Evolutionary conservation across 2,888 invertebrate species (phyloP), one percentile per base, ranked within the genome.

Genomic region (Chaetogeoica ovagalla): DNA sequence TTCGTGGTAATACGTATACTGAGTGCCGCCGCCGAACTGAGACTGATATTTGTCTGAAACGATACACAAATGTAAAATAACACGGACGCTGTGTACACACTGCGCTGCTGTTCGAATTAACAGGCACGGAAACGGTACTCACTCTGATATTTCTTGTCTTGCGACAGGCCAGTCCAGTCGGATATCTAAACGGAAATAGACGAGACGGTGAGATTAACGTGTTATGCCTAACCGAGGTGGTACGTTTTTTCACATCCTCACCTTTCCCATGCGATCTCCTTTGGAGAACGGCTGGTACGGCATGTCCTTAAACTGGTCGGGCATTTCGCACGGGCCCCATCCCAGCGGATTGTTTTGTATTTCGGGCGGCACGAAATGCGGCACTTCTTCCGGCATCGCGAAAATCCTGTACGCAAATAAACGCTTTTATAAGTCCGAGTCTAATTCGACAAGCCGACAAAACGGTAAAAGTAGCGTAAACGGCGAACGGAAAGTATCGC

Each of bases 201-300:
- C 21, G 13, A 21, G 13, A 17, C 30, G 30, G 30, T 30, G 69
- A 52, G 21, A 69, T n/a, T 62, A 70, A n/a, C n/a, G 13, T 30
- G 1, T 9, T 43, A 15, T 48, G 13, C 13, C 13, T n/a, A n/a
- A n/a, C 13, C 11, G 48, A 19, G 19, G 55, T 19, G 19, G 55
- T 19, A 55, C 19, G 15, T 1, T n/a, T 39, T 43, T 39, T 48
- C 48, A 9, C 39, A 52, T 81, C 75, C 75, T 83, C 84, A 98
- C 98, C 90, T 98, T 98, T 84, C 99, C 99, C 83, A 99, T 90
- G 84, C 98, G 92, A 87, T 99, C 98, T 82, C 96, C 96, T 88
- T 99, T 99, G 84, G 98, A 97, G 87, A 98, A 99, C 62, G 98
- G 98, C 88, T 99, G 98, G 88, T 98, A 99, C 15, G 98, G 98